Percentiles rank a stretch among this genome's conserved stretches.
Evolutionary conservation across 2,888 invertebrate species (phyloP).

Genomic region (Celastrina argiolus): DNA sequence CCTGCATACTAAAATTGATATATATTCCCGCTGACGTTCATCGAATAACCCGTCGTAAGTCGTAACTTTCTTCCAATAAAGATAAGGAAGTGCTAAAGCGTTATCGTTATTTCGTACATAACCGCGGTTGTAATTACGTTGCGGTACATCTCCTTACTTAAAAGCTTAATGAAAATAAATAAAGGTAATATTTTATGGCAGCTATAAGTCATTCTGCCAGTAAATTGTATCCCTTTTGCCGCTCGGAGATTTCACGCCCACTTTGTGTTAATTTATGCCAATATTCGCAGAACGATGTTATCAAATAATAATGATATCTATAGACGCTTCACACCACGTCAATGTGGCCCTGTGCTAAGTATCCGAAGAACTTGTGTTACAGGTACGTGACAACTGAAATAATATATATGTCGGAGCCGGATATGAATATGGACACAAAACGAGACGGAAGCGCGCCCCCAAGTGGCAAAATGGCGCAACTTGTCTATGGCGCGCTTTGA

Average conservation of each 20-base stretch:
- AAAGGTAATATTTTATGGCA: constrained; percentile 19
- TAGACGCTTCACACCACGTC: no score
- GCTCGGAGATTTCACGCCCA: constrained; percentile 49
- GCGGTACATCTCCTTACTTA: constrained; percentile 15
- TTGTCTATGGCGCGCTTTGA: no score
- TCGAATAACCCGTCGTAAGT: neutral
- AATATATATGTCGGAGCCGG: no score
- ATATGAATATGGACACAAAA: no score
- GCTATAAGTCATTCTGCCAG: constrained; percentile 35
- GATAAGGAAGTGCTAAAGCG: constrained; percentile 16
- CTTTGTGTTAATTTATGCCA: constrained; percentile 52
- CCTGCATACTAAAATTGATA: neutral
- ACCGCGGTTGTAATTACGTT: constrained; percentile 15
- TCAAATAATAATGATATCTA: no score
- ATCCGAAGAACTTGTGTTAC: no score
- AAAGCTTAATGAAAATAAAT: constrained; percentile 22
- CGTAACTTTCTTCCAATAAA: constrained; percentile 19
- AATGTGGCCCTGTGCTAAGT: no score
- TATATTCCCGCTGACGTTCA: neutral
- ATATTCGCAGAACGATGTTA: constrained; percentile 36
- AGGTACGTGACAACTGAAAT: no score
- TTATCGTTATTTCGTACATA: neutral
- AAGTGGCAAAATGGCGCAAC: no score
- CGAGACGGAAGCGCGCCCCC: no score
- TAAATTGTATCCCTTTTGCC: constrained; percentile 55